phyloP scores from a whole-genome alignment of 2,113 vertebrate species.

The Salvelinus sp. region DNA sequence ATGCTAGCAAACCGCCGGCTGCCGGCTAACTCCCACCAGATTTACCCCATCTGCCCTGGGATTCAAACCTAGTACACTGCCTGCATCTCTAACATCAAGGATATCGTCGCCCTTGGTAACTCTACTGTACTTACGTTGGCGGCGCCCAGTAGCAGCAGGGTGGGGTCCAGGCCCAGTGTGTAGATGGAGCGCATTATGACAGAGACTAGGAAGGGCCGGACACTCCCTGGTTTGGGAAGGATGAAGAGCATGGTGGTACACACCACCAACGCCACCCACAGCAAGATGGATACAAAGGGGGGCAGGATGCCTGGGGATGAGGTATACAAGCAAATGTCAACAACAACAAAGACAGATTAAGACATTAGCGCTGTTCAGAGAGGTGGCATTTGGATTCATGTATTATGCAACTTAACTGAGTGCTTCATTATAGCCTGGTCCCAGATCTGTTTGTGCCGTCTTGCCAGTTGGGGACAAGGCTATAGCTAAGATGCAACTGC shows the following conservation, averaged over 20 bases:
- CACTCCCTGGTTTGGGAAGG: constrained; percentile 87
- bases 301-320: constrained; percentile 81
- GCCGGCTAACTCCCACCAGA: no score
- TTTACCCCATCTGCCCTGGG: no score
- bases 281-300: constrained; percentile 80
- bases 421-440: constrained; percentile 12
- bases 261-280: constrained; percentile 86
- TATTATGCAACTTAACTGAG: constrained; percentile 45
- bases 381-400: constrained; percentile 19
- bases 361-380: constrained; percentile 16
- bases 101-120: no score
- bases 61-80: no score
- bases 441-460: neutral
- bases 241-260: constrained; percentile 86
- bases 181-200: constrained; percentile 94
- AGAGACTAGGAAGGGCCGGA: constrained; percentile 88
- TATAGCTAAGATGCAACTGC: constrained; percentile 25
- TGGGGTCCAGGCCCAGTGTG: constrained; percentile 89
- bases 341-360: neutral
- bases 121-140: constrained; percentile 82
- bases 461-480: constrained; percentile 13
- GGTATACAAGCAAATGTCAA: constrained; percentile 24
- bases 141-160: constrained; percentile 88
- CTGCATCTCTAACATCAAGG: no score
- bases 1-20: no score